Percentiles rank a stretch among this genome's conserved stretches.
phyloP scores from a whole-genome alignment of 64 coral and sea anemone genomes.

The Porites lutea region DNA sequence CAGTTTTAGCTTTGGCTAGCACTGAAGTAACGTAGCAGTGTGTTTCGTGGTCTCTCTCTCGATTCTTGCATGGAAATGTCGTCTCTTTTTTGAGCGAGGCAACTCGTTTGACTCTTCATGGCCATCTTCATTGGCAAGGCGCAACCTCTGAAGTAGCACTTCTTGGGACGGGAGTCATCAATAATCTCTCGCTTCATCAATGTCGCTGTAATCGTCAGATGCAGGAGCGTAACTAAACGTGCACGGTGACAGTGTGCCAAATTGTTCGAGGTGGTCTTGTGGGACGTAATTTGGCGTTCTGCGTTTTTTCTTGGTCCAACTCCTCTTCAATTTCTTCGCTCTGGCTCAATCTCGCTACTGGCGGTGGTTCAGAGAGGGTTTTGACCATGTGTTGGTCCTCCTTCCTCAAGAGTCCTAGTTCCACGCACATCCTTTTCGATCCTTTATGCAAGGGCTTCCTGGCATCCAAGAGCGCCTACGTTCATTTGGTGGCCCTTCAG shows the following conservation, averaged over 20 bases:
- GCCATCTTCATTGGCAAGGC: too few species aligned
- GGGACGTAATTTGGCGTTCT: background rate
- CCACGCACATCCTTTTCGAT: background rate
- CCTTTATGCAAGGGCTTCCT: background rate
- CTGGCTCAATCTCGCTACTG: background rate
- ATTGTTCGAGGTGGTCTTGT: background rate
- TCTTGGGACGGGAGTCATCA: too few species aligned
- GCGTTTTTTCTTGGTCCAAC: background rate
- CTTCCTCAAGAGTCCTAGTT: background rate
- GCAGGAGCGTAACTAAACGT: too few species aligned
- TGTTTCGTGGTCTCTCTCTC: background rate
- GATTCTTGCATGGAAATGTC: too few species aligned
- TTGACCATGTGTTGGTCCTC: background rate
- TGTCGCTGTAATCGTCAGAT: too few species aligned
- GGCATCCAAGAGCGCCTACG: background rate
- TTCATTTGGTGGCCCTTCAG: background rate
- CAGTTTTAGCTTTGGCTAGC: background rate
- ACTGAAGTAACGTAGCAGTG: background rate
- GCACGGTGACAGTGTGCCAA: too few species aligned
- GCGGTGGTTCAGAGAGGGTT: background rate
- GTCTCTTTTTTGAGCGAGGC: too few species aligned
- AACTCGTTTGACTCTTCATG: too few species aligned
- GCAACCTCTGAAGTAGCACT: too few species aligned
- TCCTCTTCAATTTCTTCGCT: background rate
- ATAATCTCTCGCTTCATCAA: too few species aligned